Base-by-base conservation (phyloP, 2,797 vertebrate genomes). In the Sebastes trivittatus region DNA sequence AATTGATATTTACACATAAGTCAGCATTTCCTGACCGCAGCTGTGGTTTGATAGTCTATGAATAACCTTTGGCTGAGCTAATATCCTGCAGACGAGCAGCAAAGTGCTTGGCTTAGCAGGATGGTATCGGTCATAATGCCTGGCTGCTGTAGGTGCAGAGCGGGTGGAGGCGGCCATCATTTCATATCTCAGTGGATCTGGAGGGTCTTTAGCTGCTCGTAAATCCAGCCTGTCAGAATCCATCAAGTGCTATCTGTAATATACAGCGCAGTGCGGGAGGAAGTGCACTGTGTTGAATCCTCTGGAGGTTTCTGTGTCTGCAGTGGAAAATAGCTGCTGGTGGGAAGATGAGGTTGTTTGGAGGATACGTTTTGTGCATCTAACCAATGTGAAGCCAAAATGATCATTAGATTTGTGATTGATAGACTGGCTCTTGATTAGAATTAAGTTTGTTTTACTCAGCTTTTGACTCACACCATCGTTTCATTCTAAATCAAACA, bases 21-120 rank as follows among this genome's bases (percentile, higher is more conserved):
- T 96, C 95, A 96, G 96, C 95, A 77, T 91, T 96, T 96, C 88
- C 89, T 74, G 87, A 81, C 87, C 82, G 56, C 88, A 84, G 87
- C 85, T 46, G 82, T 46, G 18, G 74, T 84, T 88, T 92, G 87
- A 93, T 91, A 76, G 89, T 82, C 87, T 82, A 88, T 38, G 88
- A 93, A 93, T 91, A 93, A 89, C 89, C 87, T 80, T 67, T 75
- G 75, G 81, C 88, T 56, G 82, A 83, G 87, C 82, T 94, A 89
- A 93, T 90, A 84, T 87, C 80, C 87, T 83, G 85, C 88, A 91
- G 92, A 92, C 38, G 71, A 94, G 92, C 88, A 80, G 82, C 77
- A 91, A 88, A 95, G 91, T 94, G 95, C 95, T 94, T 78, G 77
- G 80, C 90, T 95, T 87, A 93, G 95, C 95, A 90, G 77, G 85